Base-by-base conservation (phyloP, 2,113 vertebrate species). In the Spilogale gracilis region DNA sequence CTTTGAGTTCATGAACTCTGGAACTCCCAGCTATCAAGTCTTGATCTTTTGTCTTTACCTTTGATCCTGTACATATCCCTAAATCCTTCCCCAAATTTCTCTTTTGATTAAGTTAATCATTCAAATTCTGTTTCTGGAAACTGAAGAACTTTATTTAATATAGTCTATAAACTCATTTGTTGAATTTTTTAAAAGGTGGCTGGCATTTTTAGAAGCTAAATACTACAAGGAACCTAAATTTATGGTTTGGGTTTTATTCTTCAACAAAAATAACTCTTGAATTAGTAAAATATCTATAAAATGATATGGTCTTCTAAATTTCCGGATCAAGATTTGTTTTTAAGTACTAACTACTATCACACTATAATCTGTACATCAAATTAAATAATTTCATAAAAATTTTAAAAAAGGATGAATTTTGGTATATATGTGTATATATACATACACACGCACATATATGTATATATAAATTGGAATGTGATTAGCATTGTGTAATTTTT, bases 301-400 rank as follows among this genome's bases (percentile, higher is more conserved):
- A 48, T 25, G 21, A 32, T 8, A 85, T 0, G 1, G 16, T 17
- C 14, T 50, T 61, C 30, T 56, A 67, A 11, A 60, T 92, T 89
- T 65, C 85, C 52, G 23, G 12, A 73, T 65, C 30, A 80, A 27
- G 1, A 30, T 65, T 43, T 48, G 63, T n/a, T 38, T 82, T 11
- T 4, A 71, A 76, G 52, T 30, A 71, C 43, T n/a, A 38, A 83
- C 16, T 16, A 45, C 6, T 21, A 9, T 48, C 71, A 58, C 4
- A 16, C 2, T 14, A 30, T 13, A n/a, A 79, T 58, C 2, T 52
- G 3, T n/a, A 2, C 1, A 69, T 2, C 27, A n/a, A n/a, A 23
- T 12, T 23, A 30, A 32, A 92, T 21, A 1, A 21, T 48, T 80
- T 84, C 9, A 48, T 48, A 54, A 25, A 32, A n/a, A 18, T 48